Evolutionary conservation across 1,140 invertebrate genomes (phyloP).

Genomic region (Tyrophagus putrescentiae): DNA sequence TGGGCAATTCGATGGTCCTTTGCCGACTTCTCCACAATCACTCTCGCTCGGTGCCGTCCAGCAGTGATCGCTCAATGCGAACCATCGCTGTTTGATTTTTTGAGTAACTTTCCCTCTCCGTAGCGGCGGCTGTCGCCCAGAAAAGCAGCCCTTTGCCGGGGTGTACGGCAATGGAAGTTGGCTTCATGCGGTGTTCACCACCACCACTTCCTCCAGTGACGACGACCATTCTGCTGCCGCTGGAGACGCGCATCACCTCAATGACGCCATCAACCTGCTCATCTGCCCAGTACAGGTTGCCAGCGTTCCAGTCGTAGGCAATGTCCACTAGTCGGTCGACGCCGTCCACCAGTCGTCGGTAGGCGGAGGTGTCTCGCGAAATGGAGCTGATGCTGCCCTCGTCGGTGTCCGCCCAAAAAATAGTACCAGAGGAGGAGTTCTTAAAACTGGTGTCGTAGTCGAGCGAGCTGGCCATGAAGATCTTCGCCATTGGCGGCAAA

Average conservation of each 20-base stretch:
- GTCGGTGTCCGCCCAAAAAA: constrained; percentile 67
- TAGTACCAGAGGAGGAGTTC: constrained; percentile 45
- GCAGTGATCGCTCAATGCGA: constrained; percentile 36
- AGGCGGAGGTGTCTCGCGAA: constrained; percentile 54
- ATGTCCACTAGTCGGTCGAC: constrained; percentile 43
- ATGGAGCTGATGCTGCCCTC: constrained; percentile 55
- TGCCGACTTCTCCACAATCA: constrained; percentile 34
- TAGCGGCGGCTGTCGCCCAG: constrained; percentile 41
- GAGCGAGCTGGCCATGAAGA: constrained; percentile 54
- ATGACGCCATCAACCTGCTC: constrained; percentile 43
- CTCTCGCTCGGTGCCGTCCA: constrained; percentile 39
- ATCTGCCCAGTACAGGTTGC: constrained; percentile 49
- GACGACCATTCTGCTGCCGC: constrained; percentile 38
- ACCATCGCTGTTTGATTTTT: constrained; percentile 25
- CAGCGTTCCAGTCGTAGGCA: constrained; percentile 38
- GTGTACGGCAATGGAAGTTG: constrained; percentile 46
- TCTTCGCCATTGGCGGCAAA: constrained; percentile 57
- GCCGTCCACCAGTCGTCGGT: constrained; percentile 43
- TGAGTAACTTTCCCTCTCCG: too few relatives aligned
- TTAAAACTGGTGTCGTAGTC: too few relatives aligned
- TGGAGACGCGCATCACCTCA: constrained; percentile 37
- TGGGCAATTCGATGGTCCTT: constrained; percentile 33
- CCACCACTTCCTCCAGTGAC: too few relatives aligned
- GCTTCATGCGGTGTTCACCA: constrained; percentile 38
- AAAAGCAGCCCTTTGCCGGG: constrained; percentile 40